Evolutionary conservation across 2,888 invertebrate genomes (phyloP).

Genomic region (Aspidiotus rigidus): DNA sequence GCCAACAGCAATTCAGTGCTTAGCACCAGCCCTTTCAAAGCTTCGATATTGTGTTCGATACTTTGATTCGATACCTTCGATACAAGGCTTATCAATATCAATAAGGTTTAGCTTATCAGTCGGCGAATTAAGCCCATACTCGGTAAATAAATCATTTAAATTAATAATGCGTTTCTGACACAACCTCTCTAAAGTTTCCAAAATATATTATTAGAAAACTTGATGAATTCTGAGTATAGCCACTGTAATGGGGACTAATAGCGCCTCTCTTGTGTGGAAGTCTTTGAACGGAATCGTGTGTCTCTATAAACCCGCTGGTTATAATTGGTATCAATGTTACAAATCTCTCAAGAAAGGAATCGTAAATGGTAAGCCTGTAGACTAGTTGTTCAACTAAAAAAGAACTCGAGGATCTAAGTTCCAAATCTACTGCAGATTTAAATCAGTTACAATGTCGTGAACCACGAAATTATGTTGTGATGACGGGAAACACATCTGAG

Average conservation of each 20-base stretch:
- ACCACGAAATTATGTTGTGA: slow-evolving; percentile 51
- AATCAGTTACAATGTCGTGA: slow-evolving; percentile 58
- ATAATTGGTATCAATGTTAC: slow-evolving; percentile 49
- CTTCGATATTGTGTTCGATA: no score
- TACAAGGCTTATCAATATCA: no score
- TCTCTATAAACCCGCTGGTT: slow-evolving; percentile 65
- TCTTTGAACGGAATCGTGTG: slow-evolving; percentile 65
- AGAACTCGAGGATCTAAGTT: background rate
- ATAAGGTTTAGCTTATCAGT: no score
- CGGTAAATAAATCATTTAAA: no score
- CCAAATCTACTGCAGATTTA: slow-evolving; percentile 50
- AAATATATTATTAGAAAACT: no score
- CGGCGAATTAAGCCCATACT: no score
- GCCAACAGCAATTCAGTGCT: no score
- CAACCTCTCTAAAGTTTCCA: no score
- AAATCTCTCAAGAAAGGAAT: slow-evolving; percentile 54
- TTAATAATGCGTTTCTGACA: no score
- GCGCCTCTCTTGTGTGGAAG: slow-evolving; percentile 48
- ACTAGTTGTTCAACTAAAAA: slow-evolving; percentile 10
- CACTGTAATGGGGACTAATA: background rate
- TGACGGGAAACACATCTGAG: slow-evolving; percentile 56
- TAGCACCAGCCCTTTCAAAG: no score
- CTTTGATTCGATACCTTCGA: no score
- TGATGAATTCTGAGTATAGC: background rate
- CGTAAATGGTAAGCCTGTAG: slow-evolving; percentile 53